Percentiles rank a stretch among this genome's conserved stretches.
phyloP scores from a whole-genome alignment of 2,797 vertebrate species.

The Limnodromus scolopaceus region DNA sequence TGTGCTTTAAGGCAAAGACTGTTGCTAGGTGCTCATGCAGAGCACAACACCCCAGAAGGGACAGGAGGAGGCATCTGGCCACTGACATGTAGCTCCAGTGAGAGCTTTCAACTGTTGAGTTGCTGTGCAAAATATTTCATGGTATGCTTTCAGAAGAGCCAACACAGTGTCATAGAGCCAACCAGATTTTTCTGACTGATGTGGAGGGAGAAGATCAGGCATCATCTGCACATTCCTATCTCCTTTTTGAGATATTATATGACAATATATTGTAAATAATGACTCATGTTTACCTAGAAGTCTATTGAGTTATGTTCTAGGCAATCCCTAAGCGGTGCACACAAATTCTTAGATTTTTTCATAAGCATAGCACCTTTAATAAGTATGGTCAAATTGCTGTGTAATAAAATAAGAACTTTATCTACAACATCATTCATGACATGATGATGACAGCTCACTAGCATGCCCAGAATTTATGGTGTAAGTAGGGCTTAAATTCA shows the following conservation, averaged over 20 bases:
- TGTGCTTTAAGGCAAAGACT: background rate
- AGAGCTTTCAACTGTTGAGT: background rate
- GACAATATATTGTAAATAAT: background rate
- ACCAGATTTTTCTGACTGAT: background rate
- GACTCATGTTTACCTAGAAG: background rate
- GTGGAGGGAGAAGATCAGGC: background rate
- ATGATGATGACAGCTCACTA: background rate
- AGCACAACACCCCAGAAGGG: background rate
- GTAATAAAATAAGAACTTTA: background rate
- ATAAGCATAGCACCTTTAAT: background rate
- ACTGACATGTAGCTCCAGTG: background rate
- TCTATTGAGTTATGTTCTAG: background rate
- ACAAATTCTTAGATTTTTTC: background rate
- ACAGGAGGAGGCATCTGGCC: background rate
- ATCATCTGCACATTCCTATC: background rate
- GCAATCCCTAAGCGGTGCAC: background rate
- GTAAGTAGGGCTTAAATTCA: background rate
- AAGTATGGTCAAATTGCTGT: background rate
- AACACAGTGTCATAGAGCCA: background rate
- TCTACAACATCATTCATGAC: background rate
- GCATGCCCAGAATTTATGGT: background rate
- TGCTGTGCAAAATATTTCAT: background rate
- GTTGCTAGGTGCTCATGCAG: background rate
- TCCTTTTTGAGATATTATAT: background rate
- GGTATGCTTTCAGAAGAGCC: background rate